Evolutionary conservation across 2,113 vertebrate genomes (phyloP).

Genomic region (Apodemus speciosus): DNA sequence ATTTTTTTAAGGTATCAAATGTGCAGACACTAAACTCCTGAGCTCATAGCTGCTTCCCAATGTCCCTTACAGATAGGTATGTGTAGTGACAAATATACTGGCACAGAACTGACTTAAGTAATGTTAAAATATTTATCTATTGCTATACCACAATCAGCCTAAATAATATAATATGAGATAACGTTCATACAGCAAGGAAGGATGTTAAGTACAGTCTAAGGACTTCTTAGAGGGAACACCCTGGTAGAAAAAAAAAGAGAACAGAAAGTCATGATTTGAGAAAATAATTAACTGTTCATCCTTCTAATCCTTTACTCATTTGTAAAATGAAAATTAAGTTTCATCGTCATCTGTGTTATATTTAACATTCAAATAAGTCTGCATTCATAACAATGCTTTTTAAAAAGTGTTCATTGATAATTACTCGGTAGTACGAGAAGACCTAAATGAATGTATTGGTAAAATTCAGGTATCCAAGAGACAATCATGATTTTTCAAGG

Average conservation of each 20-base stretch:
- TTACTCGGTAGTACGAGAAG: neutral
- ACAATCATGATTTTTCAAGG: neutral
- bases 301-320: neutral
- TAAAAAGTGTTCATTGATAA: neutral
- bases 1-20: neutral
- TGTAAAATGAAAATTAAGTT: constrained; percentile 18
- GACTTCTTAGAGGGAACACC: neutral
- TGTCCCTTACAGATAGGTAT: neutral
- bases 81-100: neutral
- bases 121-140: neutral
- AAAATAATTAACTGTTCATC: neutral
- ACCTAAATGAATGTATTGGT: neutral
- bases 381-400: neutral
- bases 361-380: neutral
- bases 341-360: neutral
- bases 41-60: neutral
- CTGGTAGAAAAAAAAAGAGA: neutral
- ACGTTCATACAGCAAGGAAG: neutral
- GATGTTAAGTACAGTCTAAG: neutral
- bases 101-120: neutral
- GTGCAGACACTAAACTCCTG: neutral
- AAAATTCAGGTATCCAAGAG: neutral
- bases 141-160: neutral
- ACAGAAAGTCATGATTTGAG: neutral
- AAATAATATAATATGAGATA: neutral